Conservation (phyloP, 1,140 invertebrate species). For the Leptopilina boulardi region DNA sequence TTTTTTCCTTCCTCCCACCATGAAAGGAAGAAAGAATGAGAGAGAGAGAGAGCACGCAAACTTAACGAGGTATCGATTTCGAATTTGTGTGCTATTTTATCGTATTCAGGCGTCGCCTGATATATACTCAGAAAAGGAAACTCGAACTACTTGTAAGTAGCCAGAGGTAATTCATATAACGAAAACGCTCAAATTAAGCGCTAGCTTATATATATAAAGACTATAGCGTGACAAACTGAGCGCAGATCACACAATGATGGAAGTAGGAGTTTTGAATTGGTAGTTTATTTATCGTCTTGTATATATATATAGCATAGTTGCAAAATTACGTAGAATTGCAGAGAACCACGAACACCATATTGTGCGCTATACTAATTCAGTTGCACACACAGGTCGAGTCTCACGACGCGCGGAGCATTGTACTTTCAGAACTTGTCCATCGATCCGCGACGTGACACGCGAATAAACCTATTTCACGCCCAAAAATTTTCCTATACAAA, state of each 20-base stretch:
- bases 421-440: slow-evolving; percentile 28
- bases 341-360: slow-evolving; percentile 2
- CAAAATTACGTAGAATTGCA: slow-evolving; percentile 28
- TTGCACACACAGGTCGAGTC: slow-evolving; percentile 2
- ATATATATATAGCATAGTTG: background rate
- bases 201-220: background rate
- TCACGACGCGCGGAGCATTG: slow-evolving; percentile 26
- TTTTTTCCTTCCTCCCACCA: no score
- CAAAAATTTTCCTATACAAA: background rate
- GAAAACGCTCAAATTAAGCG: background rate
- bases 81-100: slow-evolving; percentile 21
- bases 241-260: background rate
- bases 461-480: slow-evolving; percentile 18
- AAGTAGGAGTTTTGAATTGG: background rate
- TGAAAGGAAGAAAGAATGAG: no score
- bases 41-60: slow-evolving; percentile 6
- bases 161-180: slow-evolving; percentile 27
- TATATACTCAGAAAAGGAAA: slow-evolving; percentile 2
- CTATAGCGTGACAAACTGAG: background rate
- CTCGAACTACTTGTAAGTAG: slow-evolving; percentile 17
- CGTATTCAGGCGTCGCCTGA: slow-evolving; percentile 4
- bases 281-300: slow-evolving; percentile 18
- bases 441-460: slow-evolving; percentile 28
- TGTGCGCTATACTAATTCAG: slow-evolving; percentile 18
- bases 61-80: slow-evolving; percentile 25